A percentile compares a stretch with the other conserved stretches of the same genome.
Conservation (phyloP, 2,113 vertebrate genomes). For the Gnathonemus longibarbis region DNA sequence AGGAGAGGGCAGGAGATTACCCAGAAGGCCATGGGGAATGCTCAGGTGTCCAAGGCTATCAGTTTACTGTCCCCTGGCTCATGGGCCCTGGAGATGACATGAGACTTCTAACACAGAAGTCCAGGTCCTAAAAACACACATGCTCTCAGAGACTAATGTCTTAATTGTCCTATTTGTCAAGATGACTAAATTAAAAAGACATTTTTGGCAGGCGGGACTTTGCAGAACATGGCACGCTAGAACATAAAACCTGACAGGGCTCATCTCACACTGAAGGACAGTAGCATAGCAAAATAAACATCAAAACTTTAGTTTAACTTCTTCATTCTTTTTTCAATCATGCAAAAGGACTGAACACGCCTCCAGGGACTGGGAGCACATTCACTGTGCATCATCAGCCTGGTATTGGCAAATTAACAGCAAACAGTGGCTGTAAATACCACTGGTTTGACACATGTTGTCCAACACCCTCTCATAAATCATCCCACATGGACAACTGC, state of each 20-base stretch:
- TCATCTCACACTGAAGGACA: background rate
- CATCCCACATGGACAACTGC: background rate
- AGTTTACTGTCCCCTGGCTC: background rate
- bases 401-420: background rate
- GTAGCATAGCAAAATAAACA: background rate
- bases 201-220: background rate
- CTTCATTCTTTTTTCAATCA: background rate
- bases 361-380: background rate
- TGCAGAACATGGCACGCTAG: background rate
- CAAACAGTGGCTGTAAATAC: background rate
- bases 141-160: background rate
- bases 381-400: background rate
- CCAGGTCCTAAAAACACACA: background rate
- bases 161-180: background rate
- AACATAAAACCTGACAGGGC: background rate
- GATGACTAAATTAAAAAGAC: background rate
- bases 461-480: background rate
- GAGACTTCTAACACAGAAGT: background rate
- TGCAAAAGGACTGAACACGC: background rate
- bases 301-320: background rate
- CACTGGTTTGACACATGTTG: background rate
- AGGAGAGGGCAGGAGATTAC: background rate
- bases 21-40: background rate
- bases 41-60: background rate
- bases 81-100: background rate